Conservation (phyloP, 2,888 invertebrate genomes). For the Melolontha melolontha region DNA sequence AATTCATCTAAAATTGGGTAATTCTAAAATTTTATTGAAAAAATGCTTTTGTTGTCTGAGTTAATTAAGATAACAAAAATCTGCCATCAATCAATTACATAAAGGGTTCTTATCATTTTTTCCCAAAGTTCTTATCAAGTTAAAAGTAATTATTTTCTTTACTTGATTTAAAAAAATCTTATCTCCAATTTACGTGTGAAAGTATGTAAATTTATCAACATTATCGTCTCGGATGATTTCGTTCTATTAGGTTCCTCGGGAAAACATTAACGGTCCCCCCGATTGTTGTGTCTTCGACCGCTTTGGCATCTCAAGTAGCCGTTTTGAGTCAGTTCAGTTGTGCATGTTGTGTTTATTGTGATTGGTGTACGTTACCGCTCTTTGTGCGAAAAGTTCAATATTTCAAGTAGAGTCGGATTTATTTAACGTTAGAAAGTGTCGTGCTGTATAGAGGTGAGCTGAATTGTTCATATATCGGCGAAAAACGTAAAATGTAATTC, state of each 20-base stretch:
- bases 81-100: too few relatives aligned
- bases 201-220: neutral
- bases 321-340: too few relatives aligned
- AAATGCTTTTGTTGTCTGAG: too few relatives aligned
- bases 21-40: too few relatives aligned
- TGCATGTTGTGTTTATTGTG: slow-evolving; percentile 4
- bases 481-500: too few relatives aligned
- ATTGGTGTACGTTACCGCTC: neutral
- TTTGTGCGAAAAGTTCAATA: too few relatives aligned
- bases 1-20: too few relatives aligned
- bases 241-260: neutral
- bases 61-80: too few relatives aligned
- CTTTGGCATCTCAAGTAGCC: slow-evolving; percentile 8
- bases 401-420: too few relatives aligned
- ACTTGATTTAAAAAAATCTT: slow-evolving; percentile 21
- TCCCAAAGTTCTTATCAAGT: neutral
- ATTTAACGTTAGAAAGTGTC: too few relatives aligned
- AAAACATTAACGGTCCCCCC: slow-evolving; percentile 8
- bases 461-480: too few relatives aligned
- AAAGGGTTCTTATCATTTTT: neutral
- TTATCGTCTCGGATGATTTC: neutral
- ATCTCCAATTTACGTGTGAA: slow-evolving; percentile 4
- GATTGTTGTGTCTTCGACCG: slow-evolving; percentile 13
- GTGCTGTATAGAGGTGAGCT: too few relatives aligned
- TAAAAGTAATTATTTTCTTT: neutral